Conservation (phyloP, 2,888 invertebrate species). For the Nymphalis c-album region DNA sequence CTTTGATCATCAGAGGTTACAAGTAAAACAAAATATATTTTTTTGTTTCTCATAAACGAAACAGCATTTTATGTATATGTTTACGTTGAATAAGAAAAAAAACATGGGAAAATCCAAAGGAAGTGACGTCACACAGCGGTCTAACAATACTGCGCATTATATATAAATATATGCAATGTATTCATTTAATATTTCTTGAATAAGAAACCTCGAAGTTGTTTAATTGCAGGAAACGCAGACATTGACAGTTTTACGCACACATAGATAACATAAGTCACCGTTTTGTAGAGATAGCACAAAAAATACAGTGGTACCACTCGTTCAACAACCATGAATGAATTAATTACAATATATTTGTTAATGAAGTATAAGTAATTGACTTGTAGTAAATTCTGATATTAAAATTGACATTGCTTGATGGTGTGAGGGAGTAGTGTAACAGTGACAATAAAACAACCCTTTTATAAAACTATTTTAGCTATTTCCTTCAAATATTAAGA, state of each 20-base stretch:
- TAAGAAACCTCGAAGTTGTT: conserved; percentile 50
- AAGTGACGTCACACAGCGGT: conserved; percentile 39
- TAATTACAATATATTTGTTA: no score
- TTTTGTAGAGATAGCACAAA: conserved; percentile 49
- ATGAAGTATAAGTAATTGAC: no score
- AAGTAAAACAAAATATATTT: no score
- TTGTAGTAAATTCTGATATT: no score
- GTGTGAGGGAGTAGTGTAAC: no score
- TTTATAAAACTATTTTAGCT: no score
- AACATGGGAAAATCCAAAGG: conserved; percentile 39
- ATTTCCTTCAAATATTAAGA: no score
- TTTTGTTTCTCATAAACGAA: no score
- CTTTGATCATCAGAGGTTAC: no score
- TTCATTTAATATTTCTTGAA: conserved; percentile 39
- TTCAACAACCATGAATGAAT: background rate
- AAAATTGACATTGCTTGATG: no score
- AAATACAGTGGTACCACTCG: conserved; percentile 14
- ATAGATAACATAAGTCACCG: conserved; percentile 47
- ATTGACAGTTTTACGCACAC: conserved; percentile 45
- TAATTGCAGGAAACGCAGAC: conserved; percentile 65
- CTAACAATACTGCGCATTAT: conserved; percentile 38
- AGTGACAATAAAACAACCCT: no score
- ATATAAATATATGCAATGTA: conserved; percentile 34
- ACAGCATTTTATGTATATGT: no score
- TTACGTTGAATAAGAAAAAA: background rate